A percentile compares a stretch with the other conserved stretches of the same genome.
Conservation (phyloP, 2,113 vertebrate genomes). For the Alces alces region DNA sequence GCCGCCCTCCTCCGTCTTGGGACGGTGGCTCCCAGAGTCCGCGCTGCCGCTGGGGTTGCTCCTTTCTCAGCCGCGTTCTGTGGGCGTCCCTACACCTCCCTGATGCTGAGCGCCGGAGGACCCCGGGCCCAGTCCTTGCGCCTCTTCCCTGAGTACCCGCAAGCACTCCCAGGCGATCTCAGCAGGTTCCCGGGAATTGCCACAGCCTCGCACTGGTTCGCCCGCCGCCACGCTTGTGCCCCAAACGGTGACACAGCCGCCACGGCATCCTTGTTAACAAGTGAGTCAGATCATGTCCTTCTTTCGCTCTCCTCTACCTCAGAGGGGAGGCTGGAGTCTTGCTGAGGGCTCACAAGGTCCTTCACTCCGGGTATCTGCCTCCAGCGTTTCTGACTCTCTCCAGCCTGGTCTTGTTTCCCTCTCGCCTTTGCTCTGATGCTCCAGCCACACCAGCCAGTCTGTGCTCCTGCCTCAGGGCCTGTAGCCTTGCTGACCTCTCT, state of each 20-base stretch:
- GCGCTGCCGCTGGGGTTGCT: rapidly evolving
- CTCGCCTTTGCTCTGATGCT: background rate
- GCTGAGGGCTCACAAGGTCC: background rate
- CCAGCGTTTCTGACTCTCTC: background rate
- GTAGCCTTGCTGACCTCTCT: background rate
- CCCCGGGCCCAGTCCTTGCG: background rate
- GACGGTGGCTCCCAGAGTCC: background rate
- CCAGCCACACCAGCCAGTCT: background rate
- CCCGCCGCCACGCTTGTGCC: background rate
- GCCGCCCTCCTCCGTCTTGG: too few relatives aligned
- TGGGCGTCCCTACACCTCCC: too few relatives aligned
- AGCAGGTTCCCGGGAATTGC: background rate
- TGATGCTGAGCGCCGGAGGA: rapidly evolving
- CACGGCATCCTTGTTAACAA: background rate
- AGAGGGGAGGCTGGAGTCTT: background rate
- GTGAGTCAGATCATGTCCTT: background rate
- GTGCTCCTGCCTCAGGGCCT: background rate
- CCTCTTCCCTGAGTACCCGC: background rate
- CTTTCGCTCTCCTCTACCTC: background rate
- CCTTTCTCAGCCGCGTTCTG: background rate
- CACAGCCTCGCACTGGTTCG: background rate
- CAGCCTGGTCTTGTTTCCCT: background rate
- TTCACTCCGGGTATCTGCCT: rapidly evolving
- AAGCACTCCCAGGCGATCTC: background rate
- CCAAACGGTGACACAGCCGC: background rate